Evolutionary conservation across 2,797 vertebrate species (phyloP), one percentile per base, ranked within the genome.

Genomic region (Todus mexicanus): DNA sequence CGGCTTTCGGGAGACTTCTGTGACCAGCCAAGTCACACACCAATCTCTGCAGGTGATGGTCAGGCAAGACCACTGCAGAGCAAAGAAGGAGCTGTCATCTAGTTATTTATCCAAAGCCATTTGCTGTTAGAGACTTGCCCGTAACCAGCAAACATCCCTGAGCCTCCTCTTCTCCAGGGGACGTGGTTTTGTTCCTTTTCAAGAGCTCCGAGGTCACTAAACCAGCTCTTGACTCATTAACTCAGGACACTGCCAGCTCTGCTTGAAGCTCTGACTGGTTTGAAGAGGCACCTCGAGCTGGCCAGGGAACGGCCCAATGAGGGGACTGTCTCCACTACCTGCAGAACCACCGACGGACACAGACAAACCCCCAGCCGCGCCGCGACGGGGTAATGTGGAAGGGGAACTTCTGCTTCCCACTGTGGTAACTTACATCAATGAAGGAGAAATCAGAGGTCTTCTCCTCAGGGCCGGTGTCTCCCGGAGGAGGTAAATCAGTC

Each of bases 371-470:
- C 40, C 42, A 10, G 6, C 51, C 1, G 4, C 1, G 5, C 43
- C 14, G 50, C 8, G 17, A 25, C 1, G 1, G 18, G 31, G 8
- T 47, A 27, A 33, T 2, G 2, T 0, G 12, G 10, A 3, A n/a
- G 43, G 15, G 72, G 40, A 78, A 31, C 5, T 14, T 15, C n/a
- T 17, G 2, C 11, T 48, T n/a, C 47, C 47, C 54, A 1, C 1
- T 1, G 12, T 0, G 1, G 10, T 31, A 35, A 7, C 98, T 97
- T 35, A 98, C 98, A 78, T 97, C 89, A 2, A 98, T 96, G 87
- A 98, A 98, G 20, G 98, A 97, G 96, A 98, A 98, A 64, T 98
- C 97, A 0, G 95, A 45, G 31, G 31, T 35, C 43, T 84, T 93
- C 65, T 87, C 90, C 3, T 87, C 64, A 0, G 95, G 61, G 69